Evolutionary conservation across 2,113 vertebrate species (phyloP).

Genomic region (Onychorhynchus coronatus): DNA sequence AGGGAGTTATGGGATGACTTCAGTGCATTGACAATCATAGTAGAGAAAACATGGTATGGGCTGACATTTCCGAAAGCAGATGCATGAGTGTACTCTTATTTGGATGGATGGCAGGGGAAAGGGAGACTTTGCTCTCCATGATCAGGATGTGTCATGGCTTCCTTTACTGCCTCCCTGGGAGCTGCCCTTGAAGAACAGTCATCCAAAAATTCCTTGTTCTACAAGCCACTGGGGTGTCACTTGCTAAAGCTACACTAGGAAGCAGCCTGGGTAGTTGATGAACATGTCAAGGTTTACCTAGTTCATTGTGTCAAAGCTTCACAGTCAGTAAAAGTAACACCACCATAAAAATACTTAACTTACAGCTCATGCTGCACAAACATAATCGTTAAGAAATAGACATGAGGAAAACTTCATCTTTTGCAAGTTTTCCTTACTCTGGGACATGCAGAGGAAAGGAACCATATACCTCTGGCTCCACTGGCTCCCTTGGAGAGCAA

Average conservation of each 20-base stretch:
- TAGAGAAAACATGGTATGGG: background rate
- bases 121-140: background rate
- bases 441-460: background rate
- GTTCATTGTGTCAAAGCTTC: background rate
- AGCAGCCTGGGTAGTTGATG: background rate
- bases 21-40: background rate
- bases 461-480: background rate
- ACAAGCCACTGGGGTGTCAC: background rate
- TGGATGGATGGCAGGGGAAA: background rate
- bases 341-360: background rate
- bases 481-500: background rate
- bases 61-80: background rate
- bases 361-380: background rate
- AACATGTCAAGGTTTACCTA: background rate
- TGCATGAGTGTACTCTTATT: background rate
- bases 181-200: background rate
- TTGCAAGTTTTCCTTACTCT: background rate
- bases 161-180: background rate
- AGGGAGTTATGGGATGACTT: background rate
- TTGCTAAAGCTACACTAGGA: background rate
- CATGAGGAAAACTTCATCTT: background rate
- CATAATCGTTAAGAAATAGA: background rate
- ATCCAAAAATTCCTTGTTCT: background rate
- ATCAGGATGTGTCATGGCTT: background rate
- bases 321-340: background rate